Base-by-base conservation (phyloP, 2,888 invertebrate species). In the Oligia fasciuncula region DNA sequence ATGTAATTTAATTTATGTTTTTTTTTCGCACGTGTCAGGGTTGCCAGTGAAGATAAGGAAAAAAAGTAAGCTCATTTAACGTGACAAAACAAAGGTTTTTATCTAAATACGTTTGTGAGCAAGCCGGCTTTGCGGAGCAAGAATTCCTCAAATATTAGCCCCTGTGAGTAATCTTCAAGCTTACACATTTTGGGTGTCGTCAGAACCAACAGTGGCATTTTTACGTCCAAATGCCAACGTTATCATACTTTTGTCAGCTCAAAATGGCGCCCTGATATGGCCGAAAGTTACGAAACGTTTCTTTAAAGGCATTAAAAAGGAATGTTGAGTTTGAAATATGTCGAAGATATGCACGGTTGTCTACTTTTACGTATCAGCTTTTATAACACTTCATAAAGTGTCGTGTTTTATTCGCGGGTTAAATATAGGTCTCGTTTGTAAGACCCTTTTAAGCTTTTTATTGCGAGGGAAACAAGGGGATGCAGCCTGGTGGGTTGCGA, bases 141-240 rank as follows among this genome's bases (percentile, higher is more conserved):
- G 90, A 94, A 95, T 94, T 94, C 94, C 91, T 92, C 92, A 96
- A 96, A 96, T 95, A 95, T 96, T 96, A 94, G 93, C 95, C 95
- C 91, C 94, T 91, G 94, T 92, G 88, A 91, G 88, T 93, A 92
- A 93, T 92, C 91, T 88, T 83, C 81, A 85, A 86, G 89, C 85
- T 88, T 87, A 89, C 79, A 84, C 82, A 78, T 85, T 88, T 82
- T 78, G 85, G 86, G 88, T 90, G 91, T 90, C 85, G 89, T 81
- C 85, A 85, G 86, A 77, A 72, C 49, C 77, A 71, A 77, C 87
- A 84, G 86, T 86, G 91, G 90, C 87, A 91, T 91, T 91, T 91
- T 91, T 90, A 90, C 88, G 84, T 83, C 63, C 79, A 81, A 87
- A 90, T 89, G 81, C 88, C 88, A 72, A 77, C 85, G 86, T 91